phyloP scores from a whole-genome alignment of 2,797 vertebrate species.

The Syngnathus rostellatus region DNA sequence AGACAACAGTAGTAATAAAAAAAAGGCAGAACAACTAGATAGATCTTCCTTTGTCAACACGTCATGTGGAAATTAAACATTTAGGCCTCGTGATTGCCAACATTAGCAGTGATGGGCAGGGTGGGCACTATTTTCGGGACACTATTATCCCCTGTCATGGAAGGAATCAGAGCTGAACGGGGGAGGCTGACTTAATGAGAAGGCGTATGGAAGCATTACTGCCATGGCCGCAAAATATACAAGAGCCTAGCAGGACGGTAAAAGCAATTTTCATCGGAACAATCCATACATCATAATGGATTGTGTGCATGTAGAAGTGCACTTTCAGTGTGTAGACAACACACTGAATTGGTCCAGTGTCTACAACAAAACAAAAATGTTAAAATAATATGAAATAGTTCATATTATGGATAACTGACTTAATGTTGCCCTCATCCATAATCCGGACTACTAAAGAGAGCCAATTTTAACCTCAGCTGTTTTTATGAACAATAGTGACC shows the following conservation, averaged over 20 bases:
- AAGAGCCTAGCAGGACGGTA: neutral
- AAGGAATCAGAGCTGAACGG: constrained; percentile 15
- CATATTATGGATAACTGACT: neutral
- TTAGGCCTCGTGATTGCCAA: constrained; percentile 41
- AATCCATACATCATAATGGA: neutral
- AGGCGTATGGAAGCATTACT: neutral
- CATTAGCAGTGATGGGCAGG: constrained; percentile 8
- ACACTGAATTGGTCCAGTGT: too few relatives aligned
- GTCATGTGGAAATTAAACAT: constrained; percentile 52
- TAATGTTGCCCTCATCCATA: too few relatives aligned
- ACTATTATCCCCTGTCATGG: constrained; percentile 16
- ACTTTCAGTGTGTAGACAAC: neutral
- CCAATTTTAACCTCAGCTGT: too few relatives aligned
- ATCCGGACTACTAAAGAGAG: too few relatives aligned
- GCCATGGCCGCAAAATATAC: neutral
- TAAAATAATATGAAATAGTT: too few relatives aligned
- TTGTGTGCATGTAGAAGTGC: neutral
- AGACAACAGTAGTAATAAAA: constrained; percentile 50
- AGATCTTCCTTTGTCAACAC: constrained; percentile 47
- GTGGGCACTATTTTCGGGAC: constrained; percentile 12
- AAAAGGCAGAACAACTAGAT: constrained; percentile 46
- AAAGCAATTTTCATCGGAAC: neutral
- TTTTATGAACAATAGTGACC: too few relatives aligned
- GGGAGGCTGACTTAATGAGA: constrained; percentile 5
- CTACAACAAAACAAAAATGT: too few relatives aligned